A percentile compares a stretch with the other conserved stretches of the same genome.
phyloP scores from a whole-genome alignment of 2,888 invertebrate species.

The Drosophila bunnanda region DNA sequence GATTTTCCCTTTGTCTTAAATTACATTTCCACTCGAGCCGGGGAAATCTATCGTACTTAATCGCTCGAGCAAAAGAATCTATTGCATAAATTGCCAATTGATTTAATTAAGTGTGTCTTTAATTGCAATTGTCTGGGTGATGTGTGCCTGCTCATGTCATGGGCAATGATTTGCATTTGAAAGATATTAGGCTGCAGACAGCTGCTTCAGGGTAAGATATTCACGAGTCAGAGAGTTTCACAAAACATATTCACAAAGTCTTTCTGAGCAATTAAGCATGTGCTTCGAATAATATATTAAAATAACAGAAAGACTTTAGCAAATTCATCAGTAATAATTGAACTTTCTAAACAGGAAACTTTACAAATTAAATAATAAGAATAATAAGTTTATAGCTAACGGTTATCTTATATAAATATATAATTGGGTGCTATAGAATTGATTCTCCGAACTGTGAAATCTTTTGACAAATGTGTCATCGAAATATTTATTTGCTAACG shows the following conservation, averaged over 20 bases:
- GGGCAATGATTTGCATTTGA: conserved; percentile 24
- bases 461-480: background rate
- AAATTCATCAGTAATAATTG: background rate
- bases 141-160: background rate
- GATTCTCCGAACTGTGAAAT: background rate
- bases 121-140: conserved; percentile 34
- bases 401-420: too few species aligned
- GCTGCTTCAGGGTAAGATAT: conserved; percentile 2
- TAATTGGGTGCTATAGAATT: background rate
- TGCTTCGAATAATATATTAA: conserved; percentile 7
- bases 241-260: background rate
- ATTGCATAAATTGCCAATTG: conserved; percentile 68
- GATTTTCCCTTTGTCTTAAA: conserved; percentile 34
- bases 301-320: background rate
- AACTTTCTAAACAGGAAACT: background rate
- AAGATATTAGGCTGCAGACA: conserved; percentile 23
- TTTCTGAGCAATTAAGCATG: conserved; percentile 11
- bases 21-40: conserved; percentile 30
- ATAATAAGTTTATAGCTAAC: background rate
- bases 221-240: conserved; percentile 6
- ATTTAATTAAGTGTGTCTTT: conserved; percentile 62
- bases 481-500: background rate
- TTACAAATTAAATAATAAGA: background rate
- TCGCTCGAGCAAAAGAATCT: conserved; percentile 26
- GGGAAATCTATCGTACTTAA: conserved; percentile 22